Percentiles rank a stretch among this genome's conserved stretches.
phyloP scores from a whole-genome alignment of 2,113 vertebrate species.

The Phycodurus eques region DNA sequence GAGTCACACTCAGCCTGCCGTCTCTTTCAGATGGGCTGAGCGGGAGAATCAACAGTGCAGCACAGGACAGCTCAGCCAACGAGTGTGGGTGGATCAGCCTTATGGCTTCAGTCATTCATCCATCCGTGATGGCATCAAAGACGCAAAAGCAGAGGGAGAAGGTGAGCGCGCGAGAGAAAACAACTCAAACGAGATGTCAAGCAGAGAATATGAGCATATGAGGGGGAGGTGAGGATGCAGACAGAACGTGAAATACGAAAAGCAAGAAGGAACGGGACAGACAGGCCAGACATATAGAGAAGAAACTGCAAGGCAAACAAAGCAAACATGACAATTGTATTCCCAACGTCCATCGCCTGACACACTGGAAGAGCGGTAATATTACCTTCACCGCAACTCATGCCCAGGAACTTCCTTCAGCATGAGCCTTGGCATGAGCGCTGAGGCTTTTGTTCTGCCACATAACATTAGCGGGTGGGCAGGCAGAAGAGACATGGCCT shows the following conservation, averaged over 20 bases:
- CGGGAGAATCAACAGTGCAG: constrained; percentile 67
- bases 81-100: constrained; percentile 71
- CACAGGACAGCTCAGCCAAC: constrained; percentile 63
- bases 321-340: constrained; percentile 66
- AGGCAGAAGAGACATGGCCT: constrained; percentile 62
- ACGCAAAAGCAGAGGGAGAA: constrained; percentile 45
- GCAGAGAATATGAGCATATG: constrained; percentile 64
- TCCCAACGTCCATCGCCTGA: constrained; percentile 59
- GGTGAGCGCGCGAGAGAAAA: constrained; percentile 46
- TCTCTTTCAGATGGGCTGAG: constrained; percentile 67
- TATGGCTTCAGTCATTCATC: constrained; percentile 74
- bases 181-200: constrained; percentile 70
- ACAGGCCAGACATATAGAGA: constrained; percentile 61
- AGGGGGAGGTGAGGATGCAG: constrained; percentile 60
- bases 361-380: constrained; percentile 58
- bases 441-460: constrained; percentile 66
- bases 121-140: constrained; percentile 71
- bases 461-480: constrained; percentile 65
- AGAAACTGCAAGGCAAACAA: constrained; percentile 63
- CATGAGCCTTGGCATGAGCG: constrained; percentile 53
- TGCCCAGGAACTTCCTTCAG: constrained; percentile 56
- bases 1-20: constrained; percentile 70
- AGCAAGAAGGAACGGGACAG: constrained; percentile 62
- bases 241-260: constrained; percentile 67
- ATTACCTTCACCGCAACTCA: constrained; percentile 62